A percentile compares a stretch with the other conserved stretches of the same genome.
phyloP scores from a whole-genome alignment of 1,140 invertebrate genomes.

The Berghia stephanieae region DNA sequence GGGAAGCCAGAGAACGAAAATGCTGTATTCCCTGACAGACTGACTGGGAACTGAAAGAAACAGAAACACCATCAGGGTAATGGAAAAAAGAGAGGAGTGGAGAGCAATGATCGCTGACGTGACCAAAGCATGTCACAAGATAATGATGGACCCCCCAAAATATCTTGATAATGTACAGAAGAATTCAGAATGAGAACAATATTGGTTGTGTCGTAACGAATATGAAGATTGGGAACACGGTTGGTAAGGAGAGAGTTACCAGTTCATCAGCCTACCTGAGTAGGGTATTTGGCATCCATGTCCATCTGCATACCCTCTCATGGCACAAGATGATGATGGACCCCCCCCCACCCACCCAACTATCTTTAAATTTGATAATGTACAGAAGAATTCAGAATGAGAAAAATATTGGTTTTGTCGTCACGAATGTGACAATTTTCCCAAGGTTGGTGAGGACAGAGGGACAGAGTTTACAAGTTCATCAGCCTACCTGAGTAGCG shows the following conservation, averaged over 20 bases:
- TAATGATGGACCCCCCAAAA: neutral
- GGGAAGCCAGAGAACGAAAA: too few relatives aligned
- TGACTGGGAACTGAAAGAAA: too few relatives aligned
- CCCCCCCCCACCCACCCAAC: neutral
- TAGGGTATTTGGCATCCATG: slow-evolving; percentile 47
- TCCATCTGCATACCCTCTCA: slow-evolving; percentile 63
- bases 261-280: slow-evolving; percentile 41
- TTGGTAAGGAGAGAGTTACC: too few relatives aligned
- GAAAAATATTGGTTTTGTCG: too few relatives aligned
- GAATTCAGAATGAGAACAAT: neutral
- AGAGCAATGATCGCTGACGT: neutral
- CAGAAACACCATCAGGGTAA: neutral
- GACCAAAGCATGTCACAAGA: neutral
- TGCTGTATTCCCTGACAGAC: too few relatives aligned
- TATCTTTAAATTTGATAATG: too few relatives aligned
- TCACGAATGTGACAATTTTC: too few relatives aligned
- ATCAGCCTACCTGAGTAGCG: slow-evolving; percentile 37
- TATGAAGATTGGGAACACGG: too few relatives aligned
- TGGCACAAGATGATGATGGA: neutral
- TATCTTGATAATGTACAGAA: too few relatives aligned
- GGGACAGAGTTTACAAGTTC: too few relatives aligned
- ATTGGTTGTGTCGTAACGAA: too few relatives aligned
- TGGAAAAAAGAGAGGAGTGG: neutral
- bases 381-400: neutral
- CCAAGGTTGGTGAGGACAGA: too few relatives aligned